phyloP scores from a whole-genome alignment of 2,888 invertebrate species.

The Stramonita haemastoma region DNA sequence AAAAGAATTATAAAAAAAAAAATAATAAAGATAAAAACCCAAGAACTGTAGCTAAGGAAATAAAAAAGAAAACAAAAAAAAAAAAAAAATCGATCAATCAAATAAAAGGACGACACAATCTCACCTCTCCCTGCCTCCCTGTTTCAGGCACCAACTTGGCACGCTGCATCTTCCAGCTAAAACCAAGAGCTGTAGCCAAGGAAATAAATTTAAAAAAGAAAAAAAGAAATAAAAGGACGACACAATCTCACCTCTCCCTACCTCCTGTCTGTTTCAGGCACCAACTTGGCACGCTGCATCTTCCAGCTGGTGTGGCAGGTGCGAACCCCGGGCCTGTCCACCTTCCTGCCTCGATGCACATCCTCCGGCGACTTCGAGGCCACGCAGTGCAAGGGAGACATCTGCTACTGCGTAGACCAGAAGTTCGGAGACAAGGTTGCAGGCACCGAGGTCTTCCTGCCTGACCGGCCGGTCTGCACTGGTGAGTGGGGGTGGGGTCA shows the following conservation, averaged over 20 bases:
- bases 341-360: constrained; percentile 61
- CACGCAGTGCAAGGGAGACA: constrained; percentile 62
- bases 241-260: too few species aligned
- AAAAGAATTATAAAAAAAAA: too few species aligned
- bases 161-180: too few species aligned
- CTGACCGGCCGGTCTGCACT: constrained; percentile 56
- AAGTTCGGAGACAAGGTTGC: constrained; percentile 52
- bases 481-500: constrained; percentile 43
- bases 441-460: constrained; percentile 51
- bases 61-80: too few species aligned
- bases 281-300: constrained; percentile 63
- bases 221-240: background rate
- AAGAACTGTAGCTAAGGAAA: too few species aligned
- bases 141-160: too few species aligned
- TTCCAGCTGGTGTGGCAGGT: constrained; percentile 56
- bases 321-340: constrained; percentile 56
- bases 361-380: constrained; percentile 62
- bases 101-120: too few species aligned
- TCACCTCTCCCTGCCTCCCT: background rate
- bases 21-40: too few species aligned
- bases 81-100: too few species aligned
- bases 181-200: too few species aligned
- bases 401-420: constrained; percentile 68
- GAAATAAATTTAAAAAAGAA: too few species aligned
- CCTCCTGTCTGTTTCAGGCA: constrained; percentile 54